phyloP scores from a whole-genome alignment of 2,888 invertebrate species.

The Escarpia spicata region DNA sequence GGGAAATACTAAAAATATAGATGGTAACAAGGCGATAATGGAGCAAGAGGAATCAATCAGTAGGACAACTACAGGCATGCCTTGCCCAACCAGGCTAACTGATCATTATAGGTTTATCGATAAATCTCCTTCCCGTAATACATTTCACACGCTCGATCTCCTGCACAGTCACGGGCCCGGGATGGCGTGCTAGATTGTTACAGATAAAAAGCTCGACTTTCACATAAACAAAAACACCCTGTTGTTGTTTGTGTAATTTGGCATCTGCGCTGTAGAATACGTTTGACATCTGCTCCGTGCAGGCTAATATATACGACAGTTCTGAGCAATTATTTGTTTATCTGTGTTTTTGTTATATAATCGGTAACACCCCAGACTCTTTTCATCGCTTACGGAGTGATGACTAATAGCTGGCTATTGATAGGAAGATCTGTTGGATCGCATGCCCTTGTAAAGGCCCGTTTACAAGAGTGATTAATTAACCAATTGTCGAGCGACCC shows the following conservation, averaged over 20 bases:
- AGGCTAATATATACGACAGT: neutral
- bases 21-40: neutral
- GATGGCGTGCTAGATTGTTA: neutral
- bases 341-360: neutral
- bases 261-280: neutral
- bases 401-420: too few relatives aligned
- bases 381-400: neutral
- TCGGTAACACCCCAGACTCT: neutral
- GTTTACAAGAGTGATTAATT: too few relatives aligned
- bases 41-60: neutral
- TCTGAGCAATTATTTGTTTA: neutral
- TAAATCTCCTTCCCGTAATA: neutral
- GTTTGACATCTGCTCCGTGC: neutral
- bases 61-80: neutral
- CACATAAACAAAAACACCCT: neutral
- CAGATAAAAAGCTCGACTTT: neutral
- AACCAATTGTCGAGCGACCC: too few relatives aligned
- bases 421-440: too few relatives aligned
- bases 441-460: too few relatives aligned
- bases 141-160: conserved; percentile 8
- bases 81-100: neutral
- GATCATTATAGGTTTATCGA: neutral
- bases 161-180: neutral
- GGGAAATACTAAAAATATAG: neutral
- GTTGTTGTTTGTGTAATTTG: neutral